These are phyloP conservation scores for Nymphalis io DNA, from an alignment of 1,140 invertebrate species.

Conservation along the genomic window DNA sequence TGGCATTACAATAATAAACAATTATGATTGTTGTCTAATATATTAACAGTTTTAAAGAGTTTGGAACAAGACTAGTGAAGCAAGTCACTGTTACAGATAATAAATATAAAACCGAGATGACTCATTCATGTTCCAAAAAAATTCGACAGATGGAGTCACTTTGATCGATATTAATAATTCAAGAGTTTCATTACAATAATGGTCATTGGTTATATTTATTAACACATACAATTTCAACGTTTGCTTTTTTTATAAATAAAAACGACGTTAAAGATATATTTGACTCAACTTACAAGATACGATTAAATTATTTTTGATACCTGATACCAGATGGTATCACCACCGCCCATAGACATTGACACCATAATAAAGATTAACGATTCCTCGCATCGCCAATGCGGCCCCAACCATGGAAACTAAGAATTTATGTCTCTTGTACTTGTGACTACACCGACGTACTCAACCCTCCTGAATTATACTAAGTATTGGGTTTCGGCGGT, in stretches of 20 bases:
- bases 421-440: too few species aligned
- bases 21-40: too few species aligned
- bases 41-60: neutral
- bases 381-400: too few species aligned
- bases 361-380: too few species aligned
- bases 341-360: too few species aligned
- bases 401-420: too few species aligned
- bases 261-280: neutral
- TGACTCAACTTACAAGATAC: neutral
- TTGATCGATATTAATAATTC: constrained; percentile 13
- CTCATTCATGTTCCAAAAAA: constrained; percentile 12
- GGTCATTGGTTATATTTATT: constrained; percentile 6
- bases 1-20: too few species aligned
- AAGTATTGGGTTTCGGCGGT: too few species aligned
- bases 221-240: neutral
- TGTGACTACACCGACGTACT: too few species aligned
- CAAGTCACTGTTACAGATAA: constrained; percentile 1
- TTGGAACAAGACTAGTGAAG: neutral
- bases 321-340: too few species aligned
- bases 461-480: too few species aligned
- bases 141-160: constrained; percentile 13
- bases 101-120: constrained; percentile 1
- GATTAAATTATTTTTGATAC: too few species aligned
- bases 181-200: constrained; percentile 6
- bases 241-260: neutral